A percentile compares a stretch with the other conserved stretches of the same genome.
phyloP scores from a whole-genome alignment of 2,888 invertebrate genomes.

The Ryuthela nishihirai region DNA sequence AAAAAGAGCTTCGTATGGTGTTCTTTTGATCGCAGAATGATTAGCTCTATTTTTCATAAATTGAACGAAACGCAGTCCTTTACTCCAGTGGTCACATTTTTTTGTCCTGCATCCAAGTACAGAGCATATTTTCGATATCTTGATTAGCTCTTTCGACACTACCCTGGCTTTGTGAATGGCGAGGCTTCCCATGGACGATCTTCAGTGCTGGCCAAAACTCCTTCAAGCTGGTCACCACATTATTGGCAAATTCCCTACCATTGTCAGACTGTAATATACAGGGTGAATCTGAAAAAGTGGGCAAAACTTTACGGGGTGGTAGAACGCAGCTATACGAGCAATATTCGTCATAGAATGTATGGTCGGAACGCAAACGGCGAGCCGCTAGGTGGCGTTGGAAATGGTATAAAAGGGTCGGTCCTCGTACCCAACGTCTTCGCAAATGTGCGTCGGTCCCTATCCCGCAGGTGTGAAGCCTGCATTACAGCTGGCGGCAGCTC shows the following conservation, averaged over 20 bases:
- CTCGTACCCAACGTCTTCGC: too few relatives aligned
- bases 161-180: conserved; percentile 16
- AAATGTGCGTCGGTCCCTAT: too few relatives aligned
- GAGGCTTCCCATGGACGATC: conserved; percentile 22
- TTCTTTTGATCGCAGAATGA: conserved; percentile 6
- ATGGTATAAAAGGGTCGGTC: too few relatives aligned
- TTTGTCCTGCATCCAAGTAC: conserved; percentile 19
- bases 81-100: conserved; percentile 11
- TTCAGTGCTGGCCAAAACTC: conserved; percentile 18
- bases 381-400: too few relatives aligned
- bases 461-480: too few relatives aligned
- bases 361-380: too few relatives aligned
- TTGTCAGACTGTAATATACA: conserved; percentile 38
- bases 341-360: too few relatives aligned
- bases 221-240: conserved; percentile 14
- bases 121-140: conserved; percentile 25
- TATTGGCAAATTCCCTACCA: conserved; percentile 36
- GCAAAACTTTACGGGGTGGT: too few relatives aligned
- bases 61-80: conserved; percentile 4
- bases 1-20: conserved; percentile 6
- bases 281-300: too few relatives aligned
- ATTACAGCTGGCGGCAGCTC: too few relatives aligned
- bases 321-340: too few relatives aligned
- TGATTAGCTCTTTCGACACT: conserved; percentile 17
- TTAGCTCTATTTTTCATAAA: conserved; percentile 4